Conservation (phyloP, 1,140 invertebrate genomes). For the Drosophila rhopaloa region DNA sequence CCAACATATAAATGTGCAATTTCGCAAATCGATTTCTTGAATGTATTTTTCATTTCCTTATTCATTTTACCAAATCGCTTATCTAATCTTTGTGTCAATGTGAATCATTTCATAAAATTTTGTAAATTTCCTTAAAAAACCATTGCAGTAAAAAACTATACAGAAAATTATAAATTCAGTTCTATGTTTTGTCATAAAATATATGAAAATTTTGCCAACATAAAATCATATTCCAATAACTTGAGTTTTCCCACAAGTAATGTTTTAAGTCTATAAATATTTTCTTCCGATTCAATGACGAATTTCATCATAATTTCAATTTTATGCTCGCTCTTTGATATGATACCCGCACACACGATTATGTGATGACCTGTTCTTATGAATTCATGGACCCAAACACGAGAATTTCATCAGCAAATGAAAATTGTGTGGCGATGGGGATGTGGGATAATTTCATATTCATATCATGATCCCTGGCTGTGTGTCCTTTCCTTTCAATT, state of each 20-base stretch:
- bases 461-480: constrained; percentile 67
- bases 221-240: constrained; percentile 12
- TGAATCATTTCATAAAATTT: constrained; percentile 11
- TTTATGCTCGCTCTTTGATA: constrained; percentile 4
- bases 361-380: constrained; percentile 22
- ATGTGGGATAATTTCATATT: constrained; percentile 67
- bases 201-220: background rate
- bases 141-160: background rate
- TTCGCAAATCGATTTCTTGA: constrained; percentile 5
- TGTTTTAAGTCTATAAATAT: constrained; percentile 9
- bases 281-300: constrained; percentile 4
- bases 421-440: constrained; percentile 20
- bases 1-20: background rate
- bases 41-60: constrained; percentile 6
- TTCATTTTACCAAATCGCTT: constrained; percentile 4
- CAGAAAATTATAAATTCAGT: background rate
- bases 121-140: background rate
- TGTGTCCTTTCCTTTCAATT: constrained; percentile 78
- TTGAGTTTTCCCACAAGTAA: background rate
- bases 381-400: constrained; percentile 9
- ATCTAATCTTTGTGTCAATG: constrained; percentile 13
- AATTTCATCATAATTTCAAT: constrained; percentile 63
- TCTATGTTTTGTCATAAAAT: background rate
- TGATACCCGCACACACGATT: background rate
- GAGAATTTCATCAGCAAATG: constrained; percentile 46